Evolutionary conservation across 2,888 invertebrate genomes (phyloP), one percentile per base, ranked within the genome.

Genomic region (Synanthedon vespiformis): DNA sequence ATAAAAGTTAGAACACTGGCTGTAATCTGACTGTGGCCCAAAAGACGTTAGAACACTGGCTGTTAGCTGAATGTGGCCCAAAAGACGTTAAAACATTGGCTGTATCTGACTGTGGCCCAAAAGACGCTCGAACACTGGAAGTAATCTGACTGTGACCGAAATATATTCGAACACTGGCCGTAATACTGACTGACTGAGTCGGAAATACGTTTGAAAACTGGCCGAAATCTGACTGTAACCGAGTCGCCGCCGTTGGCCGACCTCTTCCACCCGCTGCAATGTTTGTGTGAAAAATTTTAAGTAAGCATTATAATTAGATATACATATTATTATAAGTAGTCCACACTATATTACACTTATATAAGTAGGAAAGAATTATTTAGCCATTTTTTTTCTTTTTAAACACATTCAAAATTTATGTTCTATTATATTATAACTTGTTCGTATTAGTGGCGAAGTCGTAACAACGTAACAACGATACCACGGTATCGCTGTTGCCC

Each of bases 351-450:
- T 85, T 84, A 86, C 84, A 82, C 84, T 77, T 78, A 76, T 86
- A 81, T 86, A 85, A 87, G 87, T 87, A 87, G 86, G 79, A 85
- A 82, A 82, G 77, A 84, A 84, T 86, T 87, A 84, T 86, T 87
- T 87, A 84, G 85, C 83, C 81, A 83, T 74, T 70, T 81, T 85
- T 22, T 79, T 68, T 48, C 16, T 40, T 74, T 81, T 86, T 85
- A 84, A 83, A 83, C 84, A 84, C 84, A 85, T 84, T 87, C 83
- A 82, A 87, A 87, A 86, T 87, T 87, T 85, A 85, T 81, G 80
- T 85, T 85, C 74, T 83, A 82, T 84, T 83, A 80, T 80, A 18
- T 8, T 22, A 78, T 84, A 80, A 80, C 77, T 77, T 68, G 77
- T 82, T 82, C 76, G 74, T 78, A 79, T 80, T 79, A 81, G 79